Evolutionary conservation across 2,888 invertebrate species (phyloP).

Genomic region (Lordiphosa andalusiaca): DNA sequence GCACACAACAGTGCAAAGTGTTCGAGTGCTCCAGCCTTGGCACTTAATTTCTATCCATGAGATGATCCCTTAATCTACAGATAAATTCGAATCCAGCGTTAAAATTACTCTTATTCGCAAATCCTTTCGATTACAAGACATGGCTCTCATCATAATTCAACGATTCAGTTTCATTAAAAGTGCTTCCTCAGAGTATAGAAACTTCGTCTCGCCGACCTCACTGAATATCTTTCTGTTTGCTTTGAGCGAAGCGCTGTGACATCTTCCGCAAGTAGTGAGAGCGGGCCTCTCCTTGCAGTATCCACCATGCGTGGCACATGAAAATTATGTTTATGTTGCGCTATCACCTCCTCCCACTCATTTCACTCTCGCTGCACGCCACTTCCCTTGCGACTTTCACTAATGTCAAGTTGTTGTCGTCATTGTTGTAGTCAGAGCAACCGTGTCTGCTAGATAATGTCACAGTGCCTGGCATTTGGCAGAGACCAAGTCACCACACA

Average conservation of each 20-base stretch:
- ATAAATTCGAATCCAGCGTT: too few relatives aligned
- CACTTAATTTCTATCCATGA: too few relatives aligned
- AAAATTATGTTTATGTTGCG: constrained; percentile 70
- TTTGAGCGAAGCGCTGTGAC: constrained; percentile 40
- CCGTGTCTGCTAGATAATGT: constrained; percentile 72
- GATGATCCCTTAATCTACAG: too few relatives aligned
- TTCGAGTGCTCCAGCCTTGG: too few relatives aligned
- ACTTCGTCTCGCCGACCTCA: too few relatives aligned
- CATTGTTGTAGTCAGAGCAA: constrained; percentile 57
- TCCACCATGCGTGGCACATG: constrained; percentile 58
- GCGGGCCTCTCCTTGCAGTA: constrained; percentile 17
- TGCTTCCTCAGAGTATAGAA: too few relatives aligned
- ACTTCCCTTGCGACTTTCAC: constrained; percentile 74
- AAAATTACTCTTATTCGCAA: too few relatives aligned
- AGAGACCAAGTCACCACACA: constrained; percentile 13
- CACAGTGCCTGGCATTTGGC: constrained; percentile 42
- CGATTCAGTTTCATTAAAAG: too few relatives aligned
- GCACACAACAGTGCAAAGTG: too few relatives aligned
- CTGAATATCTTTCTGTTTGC: constrained; percentile 18
- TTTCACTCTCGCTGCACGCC: constrained; percentile 58
- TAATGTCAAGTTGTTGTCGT: constrained; percentile 72
- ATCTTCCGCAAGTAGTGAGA: constrained; percentile 29
- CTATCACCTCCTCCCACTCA: constrained; percentile 7
- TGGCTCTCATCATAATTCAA: too few relatives aligned
- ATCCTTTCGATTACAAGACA: too few relatives aligned